Conservation (phyloP, 2,888 invertebrate species). For the Tiliacea aurago region DNA sequence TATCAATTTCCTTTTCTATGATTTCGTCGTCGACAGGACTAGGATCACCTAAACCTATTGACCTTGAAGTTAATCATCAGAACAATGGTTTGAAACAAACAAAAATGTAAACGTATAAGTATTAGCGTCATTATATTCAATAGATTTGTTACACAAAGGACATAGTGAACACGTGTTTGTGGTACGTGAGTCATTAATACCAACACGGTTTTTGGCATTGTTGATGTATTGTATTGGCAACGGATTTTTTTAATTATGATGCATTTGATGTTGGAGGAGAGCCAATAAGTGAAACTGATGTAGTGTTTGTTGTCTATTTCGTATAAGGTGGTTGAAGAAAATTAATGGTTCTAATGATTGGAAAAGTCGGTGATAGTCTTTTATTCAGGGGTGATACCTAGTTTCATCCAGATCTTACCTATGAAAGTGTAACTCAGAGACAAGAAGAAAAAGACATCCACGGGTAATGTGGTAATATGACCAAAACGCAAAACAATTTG, state of each 20-base stretch:
- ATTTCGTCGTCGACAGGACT: neutral
- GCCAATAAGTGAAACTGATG: conserved; percentile 80
- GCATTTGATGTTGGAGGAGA: conserved; percentile 79
- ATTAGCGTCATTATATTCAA: conserved; percentile 69
- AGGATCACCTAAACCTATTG: conserved; percentile 30
- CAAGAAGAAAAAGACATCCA: no score
- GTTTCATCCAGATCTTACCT: neutral
- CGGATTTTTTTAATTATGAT: conserved; percentile 77
- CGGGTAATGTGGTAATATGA: neutral
- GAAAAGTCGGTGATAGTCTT: neutral
- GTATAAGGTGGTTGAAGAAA: conserved; percentile 52
- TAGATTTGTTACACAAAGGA: conserved; percentile 80
- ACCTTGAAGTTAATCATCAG: conserved; percentile 67
- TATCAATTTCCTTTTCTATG: neutral
- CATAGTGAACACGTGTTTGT: conserved; percentile 88
- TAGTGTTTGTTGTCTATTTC: conserved; percentile 49
- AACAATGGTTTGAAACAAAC: conserved; percentile 64
- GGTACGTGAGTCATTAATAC: conserved; percentile 89
- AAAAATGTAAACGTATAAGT: conserved; percentile 57
- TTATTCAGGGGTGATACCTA: neutral
- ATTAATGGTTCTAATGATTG: neutral
- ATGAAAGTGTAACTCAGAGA: no score
- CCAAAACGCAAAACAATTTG: neutral
- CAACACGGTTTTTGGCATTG: conserved; percentile 85
- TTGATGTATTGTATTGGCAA: conserved; percentile 87